phyloP scores from a whole-genome alignment of 2,888 invertebrate species.

The Frankliniella intonsa region DNA sequence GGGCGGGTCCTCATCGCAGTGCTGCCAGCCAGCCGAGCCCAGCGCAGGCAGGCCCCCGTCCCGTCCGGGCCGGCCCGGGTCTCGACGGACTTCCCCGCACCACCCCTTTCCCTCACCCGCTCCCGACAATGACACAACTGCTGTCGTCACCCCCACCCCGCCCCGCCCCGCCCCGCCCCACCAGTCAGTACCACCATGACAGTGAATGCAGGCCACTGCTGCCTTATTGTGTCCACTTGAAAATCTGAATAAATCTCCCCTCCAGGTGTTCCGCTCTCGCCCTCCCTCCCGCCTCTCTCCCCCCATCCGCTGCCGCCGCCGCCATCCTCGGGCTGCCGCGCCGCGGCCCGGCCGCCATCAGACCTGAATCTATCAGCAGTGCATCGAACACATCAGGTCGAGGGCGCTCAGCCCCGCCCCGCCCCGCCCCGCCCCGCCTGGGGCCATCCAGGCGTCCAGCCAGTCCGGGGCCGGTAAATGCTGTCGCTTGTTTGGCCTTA shows the following conservation, averaged over 20 bases:
- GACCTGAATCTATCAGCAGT: conserved; percentile 10
- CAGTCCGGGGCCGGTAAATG: no score
- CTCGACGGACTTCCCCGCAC: no score
- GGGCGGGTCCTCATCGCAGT: no score
- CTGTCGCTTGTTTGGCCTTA: no score
- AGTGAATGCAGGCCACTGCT: conserved; percentile 6
- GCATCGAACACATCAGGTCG: conserved; percentile 19
- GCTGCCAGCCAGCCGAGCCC: no score
- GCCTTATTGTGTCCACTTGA: conserved; percentile 3
- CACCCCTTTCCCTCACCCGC: no score
- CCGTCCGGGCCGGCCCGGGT: no score
- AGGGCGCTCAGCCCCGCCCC: background rate
- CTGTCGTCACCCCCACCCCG: no score
- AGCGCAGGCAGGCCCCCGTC: no score
- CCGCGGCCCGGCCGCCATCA: background rate
- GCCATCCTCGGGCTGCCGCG: background rate
- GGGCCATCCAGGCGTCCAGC: background rate
- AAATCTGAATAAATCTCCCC: conserved; percentile 20
- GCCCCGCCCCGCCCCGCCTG: background rate
- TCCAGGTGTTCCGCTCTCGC: background rate
- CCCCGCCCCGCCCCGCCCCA: no score
- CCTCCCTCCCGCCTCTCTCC: background rate
- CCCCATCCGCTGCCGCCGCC: background rate
- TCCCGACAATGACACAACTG: no score
- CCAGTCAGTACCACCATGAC: background rate